Conservation (phyloP, 2,888 invertebrate genomes). For the Melinopterus prodromus region DNA sequence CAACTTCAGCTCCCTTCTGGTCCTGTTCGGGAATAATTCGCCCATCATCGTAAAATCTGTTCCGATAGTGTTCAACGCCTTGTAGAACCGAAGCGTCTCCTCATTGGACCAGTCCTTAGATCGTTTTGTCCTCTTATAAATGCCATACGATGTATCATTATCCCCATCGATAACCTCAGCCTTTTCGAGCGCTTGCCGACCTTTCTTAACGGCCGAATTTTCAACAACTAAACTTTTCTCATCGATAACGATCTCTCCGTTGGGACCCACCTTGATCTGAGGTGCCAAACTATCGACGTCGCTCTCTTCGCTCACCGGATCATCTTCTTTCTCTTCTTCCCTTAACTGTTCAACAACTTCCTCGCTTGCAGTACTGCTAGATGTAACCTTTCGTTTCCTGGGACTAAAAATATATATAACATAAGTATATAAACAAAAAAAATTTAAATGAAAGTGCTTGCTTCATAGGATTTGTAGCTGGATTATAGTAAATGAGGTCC, state of each 20-base stretch:
- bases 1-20: slow-evolving; percentile 83
- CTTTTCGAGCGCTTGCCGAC: slow-evolving; percentile 70
- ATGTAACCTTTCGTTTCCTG: slow-evolving; percentile 54
- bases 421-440: background rate
- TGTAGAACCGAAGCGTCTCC: slow-evolving; percentile 91
- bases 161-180: slow-evolving; percentile 73
- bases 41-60: slow-evolving; percentile 94
- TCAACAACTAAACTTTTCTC: slow-evolving; percentile 85
- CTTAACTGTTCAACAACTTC: slow-evolving; percentile 46
- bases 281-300: slow-evolving; percentile 72
- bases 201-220: slow-evolving; percentile 70
- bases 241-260: slow-evolving; percentile 86
- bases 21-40: slow-evolving; percentile 78
- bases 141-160: slow-evolving; percentile 64
- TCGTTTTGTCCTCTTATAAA: slow-evolving; percentile 72
- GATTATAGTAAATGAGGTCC: slow-evolving; percentile 93
- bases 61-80: slow-evolving; percentile 87
- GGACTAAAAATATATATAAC: background rate
- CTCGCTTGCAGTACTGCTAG: slow-evolving; percentile 30
- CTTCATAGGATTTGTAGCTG: slow-evolving; percentile 78
- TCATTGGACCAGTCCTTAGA: slow-evolving; percentile 78
- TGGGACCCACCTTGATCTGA: slow-evolving; percentile 85
- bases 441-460: slow-evolving; percentile 50
- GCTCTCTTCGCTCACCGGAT: slow-evolving; percentile 47
- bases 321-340: slow-evolving; percentile 38